A percentile compares a stretch with the other conserved stretches of the same genome.
phyloP scores from a whole-genome alignment of 2,797 vertebrate species.

The Poliocrania exsul region DNA sequence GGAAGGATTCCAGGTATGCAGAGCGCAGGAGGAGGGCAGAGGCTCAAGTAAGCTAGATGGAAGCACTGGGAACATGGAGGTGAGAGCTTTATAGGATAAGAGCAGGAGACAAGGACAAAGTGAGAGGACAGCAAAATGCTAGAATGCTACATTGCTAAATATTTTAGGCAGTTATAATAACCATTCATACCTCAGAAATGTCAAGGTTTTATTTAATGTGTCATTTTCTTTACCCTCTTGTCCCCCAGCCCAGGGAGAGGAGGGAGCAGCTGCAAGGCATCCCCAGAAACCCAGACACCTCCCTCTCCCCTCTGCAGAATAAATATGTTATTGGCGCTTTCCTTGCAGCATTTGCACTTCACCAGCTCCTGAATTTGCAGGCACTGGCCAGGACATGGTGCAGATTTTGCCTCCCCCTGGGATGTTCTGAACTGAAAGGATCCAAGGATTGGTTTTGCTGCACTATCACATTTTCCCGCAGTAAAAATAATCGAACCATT shows the following conservation, averaged over 20 bases:
- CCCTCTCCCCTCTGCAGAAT: background rate
- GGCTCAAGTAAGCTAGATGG: background rate
- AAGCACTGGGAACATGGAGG: accelerated
- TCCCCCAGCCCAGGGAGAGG: background rate
- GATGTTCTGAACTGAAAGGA: background rate
- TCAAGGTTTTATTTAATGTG: background rate
- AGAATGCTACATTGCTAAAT: background rate
- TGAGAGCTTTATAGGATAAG: background rate
- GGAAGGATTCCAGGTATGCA: background rate
- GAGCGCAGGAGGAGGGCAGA: background rate
- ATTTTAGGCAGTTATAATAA: background rate
- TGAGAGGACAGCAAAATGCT: background rate
- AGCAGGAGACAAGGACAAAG: background rate
- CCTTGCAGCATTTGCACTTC: background rate
- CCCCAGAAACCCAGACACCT: background rate
- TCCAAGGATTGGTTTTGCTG: background rate
- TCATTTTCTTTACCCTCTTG: background rate
- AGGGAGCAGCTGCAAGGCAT: background rate
- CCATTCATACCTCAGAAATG: background rate
- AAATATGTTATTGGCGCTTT: background rate
- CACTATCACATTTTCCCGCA: background rate
- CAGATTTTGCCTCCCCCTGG: background rate
- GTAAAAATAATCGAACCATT: background rate
- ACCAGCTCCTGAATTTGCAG: background rate
- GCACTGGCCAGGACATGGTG: accelerated